These are phyloP conservation scores for Nothobranchius kuhntae DNA, from an alignment of 2,113 vertebrate species.

Conservation along the genomic window DNA sequence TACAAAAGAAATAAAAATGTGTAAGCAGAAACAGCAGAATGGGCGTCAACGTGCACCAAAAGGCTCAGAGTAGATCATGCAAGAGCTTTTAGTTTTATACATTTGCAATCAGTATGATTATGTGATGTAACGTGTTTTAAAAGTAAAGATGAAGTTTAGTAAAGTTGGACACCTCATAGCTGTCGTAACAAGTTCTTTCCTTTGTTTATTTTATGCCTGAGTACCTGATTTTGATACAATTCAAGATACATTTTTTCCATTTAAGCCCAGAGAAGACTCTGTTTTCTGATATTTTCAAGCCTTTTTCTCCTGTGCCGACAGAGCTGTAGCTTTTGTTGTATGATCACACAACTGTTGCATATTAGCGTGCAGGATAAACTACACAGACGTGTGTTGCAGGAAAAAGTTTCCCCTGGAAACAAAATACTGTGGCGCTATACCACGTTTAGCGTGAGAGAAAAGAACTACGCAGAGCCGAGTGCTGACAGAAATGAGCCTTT, in stretches of 20 bases:
- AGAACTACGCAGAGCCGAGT: slow-evolving; percentile 19
- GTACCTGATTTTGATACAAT: not conserved
- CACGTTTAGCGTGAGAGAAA: slow-evolving; percentile 36
- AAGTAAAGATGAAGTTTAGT: too few relatives aligned
- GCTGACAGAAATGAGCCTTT: slow-evolving; percentile 43
- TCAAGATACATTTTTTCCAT: not conserved
- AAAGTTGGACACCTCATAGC: too few relatives aligned
- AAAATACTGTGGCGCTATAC: slow-evolving; percentile 34
- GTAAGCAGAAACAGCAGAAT: not conserved
- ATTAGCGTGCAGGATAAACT: slow-evolving; percentile 30
- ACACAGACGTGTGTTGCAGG: slow-evolving; percentile 19
- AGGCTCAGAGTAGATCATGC: slow-evolving; percentile 8
- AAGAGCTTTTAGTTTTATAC: slow-evolving; percentile 2
- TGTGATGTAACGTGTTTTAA: not conserved
- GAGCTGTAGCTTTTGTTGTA: slow-evolving; percentile 17
- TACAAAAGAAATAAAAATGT: slow-evolving; percentile 1
- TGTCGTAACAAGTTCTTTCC: too few relatives aligned
- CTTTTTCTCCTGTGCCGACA: not conserved
- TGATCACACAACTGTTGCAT: slow-evolving; percentile 38
- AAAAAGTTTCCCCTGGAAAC: slow-evolving; percentile 25
- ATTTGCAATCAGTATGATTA: not conserved
- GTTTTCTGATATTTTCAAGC: slow-evolving; percentile 1
- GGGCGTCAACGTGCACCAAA: not conserved
- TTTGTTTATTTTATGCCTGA: not conserved
- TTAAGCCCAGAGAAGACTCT: not conserved